These are phyloP conservation scores for Anthopleura sola DNA, from an alignment of 64 coral and sea anemone genomes.

Conservation along the genomic window DNA sequence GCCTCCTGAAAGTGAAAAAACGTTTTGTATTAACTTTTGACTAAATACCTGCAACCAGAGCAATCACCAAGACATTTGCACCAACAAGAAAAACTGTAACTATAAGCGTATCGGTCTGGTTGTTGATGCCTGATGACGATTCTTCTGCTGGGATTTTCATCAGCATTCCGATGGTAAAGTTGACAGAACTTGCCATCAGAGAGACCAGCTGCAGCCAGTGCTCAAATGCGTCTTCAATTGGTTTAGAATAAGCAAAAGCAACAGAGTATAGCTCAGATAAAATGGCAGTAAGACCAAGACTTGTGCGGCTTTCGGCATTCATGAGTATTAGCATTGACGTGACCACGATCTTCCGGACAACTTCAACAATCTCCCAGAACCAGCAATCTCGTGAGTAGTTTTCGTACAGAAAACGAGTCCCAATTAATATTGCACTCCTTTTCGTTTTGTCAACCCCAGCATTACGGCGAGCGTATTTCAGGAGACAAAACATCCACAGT, in stretches of 20 bases:
- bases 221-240: slow-evolving; percentile 32
- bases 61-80: slow-evolving; percentile 45
- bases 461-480: no score
- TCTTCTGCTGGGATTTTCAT: slow-evolving; percentile 49
- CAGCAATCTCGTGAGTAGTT: slow-evolving; percentile 18
- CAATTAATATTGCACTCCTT: no score
- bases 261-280: slow-evolving; percentile 33
- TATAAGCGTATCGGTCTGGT: slow-evolving; percentile 18
- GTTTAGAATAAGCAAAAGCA: slow-evolving; percentile 31
- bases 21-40: no score
- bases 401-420: no score
- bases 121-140: slow-evolving; percentile 1
- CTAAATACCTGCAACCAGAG: slow-evolving; percentile 35
- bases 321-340: slow-evolving; percentile 14
- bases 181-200: slow-evolving; percentile 41
- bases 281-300: slow-evolving; percentile 23
- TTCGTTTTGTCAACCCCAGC: no score
- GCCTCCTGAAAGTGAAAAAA: no score
- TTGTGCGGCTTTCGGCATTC: slow-evolving; percentile 22
- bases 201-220: slow-evolving; percentile 46
- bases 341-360: slow-evolving; percentile 31
- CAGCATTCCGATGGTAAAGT: slow-evolving; percentile 42
- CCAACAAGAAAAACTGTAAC: slow-evolving; percentile 39
- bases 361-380: slow-evolving; percentile 59
- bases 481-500: not conserved